Base-by-base conservation (phyloP, 2,113 vertebrate species). In the Callocephalon fimbriatum region DNA sequence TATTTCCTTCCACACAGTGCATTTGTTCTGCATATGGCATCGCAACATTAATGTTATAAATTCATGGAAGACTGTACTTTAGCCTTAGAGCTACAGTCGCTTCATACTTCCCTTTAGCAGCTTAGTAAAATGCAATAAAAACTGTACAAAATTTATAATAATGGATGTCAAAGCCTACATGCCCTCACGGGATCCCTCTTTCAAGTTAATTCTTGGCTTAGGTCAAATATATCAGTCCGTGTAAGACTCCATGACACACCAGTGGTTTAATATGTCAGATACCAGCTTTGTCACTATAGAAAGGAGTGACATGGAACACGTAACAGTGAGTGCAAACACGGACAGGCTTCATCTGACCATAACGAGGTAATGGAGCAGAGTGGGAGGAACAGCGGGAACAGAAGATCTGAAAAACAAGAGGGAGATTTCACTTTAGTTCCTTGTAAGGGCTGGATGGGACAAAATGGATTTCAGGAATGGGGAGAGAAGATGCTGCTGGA, bases 281-380 rank as follows among this genome's bases (percentile, higher is more conserved):
- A 91, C 98, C 97, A 12, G 98, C 98, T 98, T 98, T 99, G 98
- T 99, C 99, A 62, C 99, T 99, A 98, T 99, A 99, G 98, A 99
- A 99, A 58, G 99, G 99, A 15, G 99, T 99, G 97, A 99, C 99
- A 54, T 99, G 99, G 98, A 99, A 99, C 98, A 99, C 98, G 94
- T 99, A 99, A 98, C 99, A 99, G 98, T 99, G 99, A 42, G 99
- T 99, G 98, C 99, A 99, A 86, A 99, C 99, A 35, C 99, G 98
- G 74, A 99, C 99, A 1, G 99, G 99, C 97, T 99, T 99, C 98
- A 99, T 98, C 98, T 99, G 99, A 66, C 99, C 99, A 7, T 99
- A 99, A 63, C 99, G 99, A 61, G 99, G 99, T 98, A 99, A 98
- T 4, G 99, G 99, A 58, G 99, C 99, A 1, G 99, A 99, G 95